Evolutionary conservation across 92 coral and sea anemone genomes (phyloP), one percentile per base, ranked within the genome.

Genomic region (Chrysogorgia sp.): DNA sequence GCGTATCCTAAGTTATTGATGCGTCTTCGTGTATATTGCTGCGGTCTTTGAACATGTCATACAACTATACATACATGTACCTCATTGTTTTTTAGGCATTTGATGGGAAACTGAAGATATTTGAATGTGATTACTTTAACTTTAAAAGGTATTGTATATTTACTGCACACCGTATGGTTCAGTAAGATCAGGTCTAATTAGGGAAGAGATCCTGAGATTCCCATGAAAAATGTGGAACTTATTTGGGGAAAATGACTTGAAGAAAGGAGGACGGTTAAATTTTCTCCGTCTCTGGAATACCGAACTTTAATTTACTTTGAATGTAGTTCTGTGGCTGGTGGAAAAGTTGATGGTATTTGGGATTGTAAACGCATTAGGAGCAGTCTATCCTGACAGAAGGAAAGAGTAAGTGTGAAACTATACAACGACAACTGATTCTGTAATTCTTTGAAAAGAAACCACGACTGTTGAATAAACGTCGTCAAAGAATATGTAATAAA

Each of bases 321-420:
- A 19, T 47, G 32, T 48, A 69, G 76, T 49, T 45, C 76, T 17
- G 40, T 69, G 14, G 76, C 76, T 19, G 76, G 76, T 49, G 76
- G 76, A 43, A 69, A 69, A 25, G 58, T 47, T 69, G 61, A 69
- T 30, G 59, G 59, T 24, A 69, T 69, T 23, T 69, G 76, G 76
- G 76, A 69, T 29, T 69, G 76, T 49, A 26, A n/a, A 69, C 48
- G 59, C 76, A 45, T 22, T 69, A 25, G 76, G 76, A 25, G 76
- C 76, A 48, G 25, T 69, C 15, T 30, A 58, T 21, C 40, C 60
- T 28, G 41, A 69, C 25, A 9, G 20, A n/a, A 45, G 76, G 76
- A 26, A 45, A 25, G 56, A 47, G 76, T 69, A 69, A 69, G 76
- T 69, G 21, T n/a, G 21, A n/a, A 12, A 14, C 22, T 15, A 63